These are phyloP conservation scores for Leucopsar rothschildi DNA, from an alignment of 2,113 vertebrate genomes.

Conservation along the genomic window DNA sequence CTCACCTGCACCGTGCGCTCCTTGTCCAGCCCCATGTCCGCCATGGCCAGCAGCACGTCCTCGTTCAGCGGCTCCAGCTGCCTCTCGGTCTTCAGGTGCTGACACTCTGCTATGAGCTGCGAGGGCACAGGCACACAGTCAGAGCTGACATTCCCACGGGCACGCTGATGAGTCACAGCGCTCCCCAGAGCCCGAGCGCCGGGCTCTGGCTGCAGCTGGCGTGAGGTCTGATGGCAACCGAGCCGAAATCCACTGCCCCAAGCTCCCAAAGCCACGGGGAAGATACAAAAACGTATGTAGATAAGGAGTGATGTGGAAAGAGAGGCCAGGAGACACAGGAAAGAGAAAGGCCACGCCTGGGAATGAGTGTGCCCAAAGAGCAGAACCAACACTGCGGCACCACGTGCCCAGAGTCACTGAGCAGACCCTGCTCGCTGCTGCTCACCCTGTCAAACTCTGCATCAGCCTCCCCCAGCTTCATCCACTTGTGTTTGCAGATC, in stretches of 20 bases:
- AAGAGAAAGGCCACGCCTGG: neutral
- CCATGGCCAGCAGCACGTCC: conserved; percentile 93
- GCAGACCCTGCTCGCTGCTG: neutral
- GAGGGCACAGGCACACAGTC: neutral
- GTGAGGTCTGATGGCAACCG: neutral
- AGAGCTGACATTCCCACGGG: neutral
- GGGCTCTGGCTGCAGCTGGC: neutral
- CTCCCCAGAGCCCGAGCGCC: fast-evolving
- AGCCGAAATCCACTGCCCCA: fast-evolving
- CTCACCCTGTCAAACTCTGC: conserved; percentile 94
- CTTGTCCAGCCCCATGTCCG: conserved; percentile 92
- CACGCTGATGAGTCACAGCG: fast-evolving
- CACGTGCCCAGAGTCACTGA: neutral
- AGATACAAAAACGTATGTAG: fast-evolving
- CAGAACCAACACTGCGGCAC: fast-evolving
- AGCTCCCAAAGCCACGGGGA: fast-evolving
- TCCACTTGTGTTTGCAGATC: conserved; percentile 99
- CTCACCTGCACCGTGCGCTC: conserved; percentile 92
- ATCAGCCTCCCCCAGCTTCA: conserved; percentile 92
- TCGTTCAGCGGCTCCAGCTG: conserved; percentile 90
- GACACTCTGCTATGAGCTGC: conserved; percentile 93
- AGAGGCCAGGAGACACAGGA: neutral
- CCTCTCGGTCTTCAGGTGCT: conserved; percentile 90
- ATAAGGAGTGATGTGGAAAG: neutral
- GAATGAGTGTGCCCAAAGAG: neutral